These are phyloP conservation scores for Stegodyphus mimosarum DNA, from an alignment of 1,140 invertebrate species.

Conservation along the genomic window DNA sequence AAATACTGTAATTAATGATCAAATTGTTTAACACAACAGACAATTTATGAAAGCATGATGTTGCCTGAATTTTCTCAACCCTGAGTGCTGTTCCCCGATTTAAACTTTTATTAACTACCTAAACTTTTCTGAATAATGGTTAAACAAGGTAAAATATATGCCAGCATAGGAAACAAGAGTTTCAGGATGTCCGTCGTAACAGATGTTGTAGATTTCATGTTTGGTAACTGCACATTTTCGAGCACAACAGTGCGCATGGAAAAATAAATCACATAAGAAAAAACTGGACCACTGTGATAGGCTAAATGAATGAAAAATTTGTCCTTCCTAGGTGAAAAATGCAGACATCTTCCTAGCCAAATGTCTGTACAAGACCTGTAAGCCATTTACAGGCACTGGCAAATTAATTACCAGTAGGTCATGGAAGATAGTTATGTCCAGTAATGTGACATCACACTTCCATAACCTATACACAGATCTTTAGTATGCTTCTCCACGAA, in stretches of 20 bases:
- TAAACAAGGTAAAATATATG: background rate
- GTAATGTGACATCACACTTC: no score
- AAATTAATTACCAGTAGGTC: no score
- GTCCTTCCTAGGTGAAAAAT: slow-evolving; percentile 8
- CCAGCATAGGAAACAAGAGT: background rate
- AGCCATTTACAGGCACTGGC: no score
- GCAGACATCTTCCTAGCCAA: background rate
- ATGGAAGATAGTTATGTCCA: no score
- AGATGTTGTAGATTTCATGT: background rate
- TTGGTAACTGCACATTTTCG: no score
- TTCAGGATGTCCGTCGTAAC: background rate
- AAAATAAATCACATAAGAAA: slow-evolving; percentile 52
- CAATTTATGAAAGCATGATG: no score
- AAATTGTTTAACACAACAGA: no score
- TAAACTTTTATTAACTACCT: background rate
- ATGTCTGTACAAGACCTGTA: no score
- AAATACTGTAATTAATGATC: no score
- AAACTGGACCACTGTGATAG: slow-evolving; percentile 44
- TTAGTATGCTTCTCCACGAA: no score
- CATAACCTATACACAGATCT: no score
- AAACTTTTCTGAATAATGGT: background rate
- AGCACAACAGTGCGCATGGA: slow-evolving; percentile 1
- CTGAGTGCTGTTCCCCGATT: slow-evolving; percentile 4
- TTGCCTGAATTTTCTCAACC: background rate
- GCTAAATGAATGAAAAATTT: slow-evolving; percentile 44